A percentile compares a stretch with the other conserved stretches of the same genome.
Evolutionary conservation across 2,113 vertebrate genomes (phyloP).

Genomic region (Osmerus mordax): DNA sequence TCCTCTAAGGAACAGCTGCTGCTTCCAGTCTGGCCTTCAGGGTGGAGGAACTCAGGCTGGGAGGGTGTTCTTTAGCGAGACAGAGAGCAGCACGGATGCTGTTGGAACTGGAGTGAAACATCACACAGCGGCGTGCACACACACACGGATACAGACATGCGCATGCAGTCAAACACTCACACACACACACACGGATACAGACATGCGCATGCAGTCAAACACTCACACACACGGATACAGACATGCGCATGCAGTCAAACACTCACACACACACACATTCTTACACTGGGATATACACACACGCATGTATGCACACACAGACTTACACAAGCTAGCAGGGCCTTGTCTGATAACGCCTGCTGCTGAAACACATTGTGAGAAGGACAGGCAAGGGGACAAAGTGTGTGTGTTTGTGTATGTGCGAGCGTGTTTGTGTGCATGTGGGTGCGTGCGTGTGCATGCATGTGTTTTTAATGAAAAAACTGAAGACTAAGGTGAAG

Average conservation of each 20-base stretch:
- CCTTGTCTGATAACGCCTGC: slow-evolving; percentile 64
- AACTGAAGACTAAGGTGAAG: slow-evolving; percentile 63
- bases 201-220: not conserved
- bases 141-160: slow-evolving; percentile 24
- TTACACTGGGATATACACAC: no score
- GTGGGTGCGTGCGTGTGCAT: slow-evolving; percentile 40
- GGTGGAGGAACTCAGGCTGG: slow-evolving; percentile 65
- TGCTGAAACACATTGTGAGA: slow-evolving; percentile 72
- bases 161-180: slow-evolving; percentile 1
- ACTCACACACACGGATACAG: slow-evolving; percentile 24
- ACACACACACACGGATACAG: slow-evolving; percentile 24
- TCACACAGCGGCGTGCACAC: slow-evolving; percentile 24
- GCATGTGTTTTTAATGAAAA: slow-evolving; percentile 56
- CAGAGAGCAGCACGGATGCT: slow-evolving; percentile 43
- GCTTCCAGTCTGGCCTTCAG: slow-evolving; percentile 67
- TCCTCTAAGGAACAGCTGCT: slow-evolving; percentile 62
- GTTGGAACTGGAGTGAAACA: slow-evolving; percentile 55
- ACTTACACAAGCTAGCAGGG: slow-evolving; percentile 14
- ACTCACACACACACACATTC: slow-evolving; percentile 25
- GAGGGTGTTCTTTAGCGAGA: slow-evolving; percentile 68
- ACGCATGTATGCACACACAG: not conserved
- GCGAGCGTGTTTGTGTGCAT: slow-evolving; percentile 47
- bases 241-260: not conserved
- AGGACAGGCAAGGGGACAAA: slow-evolving; percentile 40
- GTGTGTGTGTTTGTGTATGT: slow-evolving; percentile 21